A percentile compares a stretch with the other conserved stretches of the same genome.
Evolutionary conservation across 2,888 invertebrate species (phyloP).

Genomic region (Hartigia nigra): DNA sequence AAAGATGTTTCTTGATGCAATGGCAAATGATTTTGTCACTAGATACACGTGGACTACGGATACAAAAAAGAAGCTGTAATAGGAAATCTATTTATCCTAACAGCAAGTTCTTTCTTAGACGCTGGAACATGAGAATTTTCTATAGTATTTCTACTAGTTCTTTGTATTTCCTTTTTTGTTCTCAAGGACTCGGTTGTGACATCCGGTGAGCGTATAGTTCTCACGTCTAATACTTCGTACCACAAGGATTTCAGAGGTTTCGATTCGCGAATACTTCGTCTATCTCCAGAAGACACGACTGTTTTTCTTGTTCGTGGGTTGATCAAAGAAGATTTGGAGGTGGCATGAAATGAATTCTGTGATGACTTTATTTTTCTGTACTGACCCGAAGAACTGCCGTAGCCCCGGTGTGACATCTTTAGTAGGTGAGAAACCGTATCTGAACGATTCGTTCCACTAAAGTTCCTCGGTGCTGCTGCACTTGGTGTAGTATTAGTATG

Average conservation of each 20-base stretch:
- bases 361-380: slow-evolving; percentile 19
- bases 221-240: background rate
- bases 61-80: background rate
- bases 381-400: slow-evolving; percentile 69
- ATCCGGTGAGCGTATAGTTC: background rate
- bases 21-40: background rate
- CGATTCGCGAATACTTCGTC: background rate
- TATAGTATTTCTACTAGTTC: background rate
- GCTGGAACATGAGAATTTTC: background rate
- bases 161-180: background rate
- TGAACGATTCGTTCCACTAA: slow-evolving; percentile 62
- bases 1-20: background rate
- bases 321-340: slow-evolving; percentile 8
- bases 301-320: slow-evolving; percentile 18
- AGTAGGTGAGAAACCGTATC: slow-evolving; percentile 73
- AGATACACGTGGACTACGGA: background rate
- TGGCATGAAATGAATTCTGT: slow-evolving; percentile 1
- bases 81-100: background rate
- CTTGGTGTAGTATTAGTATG: slow-evolving; percentile 45
- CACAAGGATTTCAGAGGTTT: background rate
- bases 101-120: background rate
- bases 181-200: background rate
- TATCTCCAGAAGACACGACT: background rate
- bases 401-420: slow-evolving; percentile 80
- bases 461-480: slow-evolving; percentile 59